A percentile compares a stretch with the other conserved stretches of the same genome.
These are phyloP conservation scores for Lithobates pipiens DNA, from an alignment of 2,797 vertebrate species.

Conservation along the genomic window DNA sequence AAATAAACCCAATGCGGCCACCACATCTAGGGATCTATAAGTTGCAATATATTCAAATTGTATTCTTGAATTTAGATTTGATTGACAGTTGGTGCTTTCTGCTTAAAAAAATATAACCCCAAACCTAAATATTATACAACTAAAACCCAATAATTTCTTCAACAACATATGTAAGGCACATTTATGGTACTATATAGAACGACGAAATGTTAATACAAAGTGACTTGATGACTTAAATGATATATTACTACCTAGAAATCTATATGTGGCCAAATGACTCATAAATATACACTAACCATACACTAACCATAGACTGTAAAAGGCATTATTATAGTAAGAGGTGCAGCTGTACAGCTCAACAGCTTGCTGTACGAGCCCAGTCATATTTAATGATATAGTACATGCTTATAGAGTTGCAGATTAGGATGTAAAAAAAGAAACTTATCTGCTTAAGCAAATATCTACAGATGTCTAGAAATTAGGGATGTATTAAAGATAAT, in stretches of 20 bases:
- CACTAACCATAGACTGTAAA: too few relatives aligned
- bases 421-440: slow-evolving; percentile 53
- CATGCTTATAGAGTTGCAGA: slow-evolving; percentile 38
- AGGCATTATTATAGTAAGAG: neutral
- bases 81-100: too few relatives aligned
- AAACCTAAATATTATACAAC: too few relatives aligned
- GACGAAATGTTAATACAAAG: too few relatives aligned
- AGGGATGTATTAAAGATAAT: slow-evolving; percentile 60
- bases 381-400: slow-evolving; percentile 52
- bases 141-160: too few relatives aligned
- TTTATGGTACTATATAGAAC: too few relatives aligned
- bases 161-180: too few relatives aligned
- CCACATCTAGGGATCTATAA: too few relatives aligned
- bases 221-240: neutral
- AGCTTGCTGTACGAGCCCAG: slow-evolving; percentile 3
- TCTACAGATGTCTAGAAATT: slow-evolving; percentile 57
- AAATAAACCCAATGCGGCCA: too few relatives aligned
- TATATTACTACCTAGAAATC: neutral
- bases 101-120: too few relatives aligned
- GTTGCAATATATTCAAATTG: too few relatives aligned
- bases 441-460: slow-evolving; percentile 52
- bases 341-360: slow-evolving; percentile 30
- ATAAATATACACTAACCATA: neutral
- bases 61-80: too few relatives aligned
- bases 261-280: neutral